A percentile compares a stretch with the other conserved stretches of the same genome.
Conservation (phyloP, 2,113 vertebrate species). For the Columba livia region DNA sequence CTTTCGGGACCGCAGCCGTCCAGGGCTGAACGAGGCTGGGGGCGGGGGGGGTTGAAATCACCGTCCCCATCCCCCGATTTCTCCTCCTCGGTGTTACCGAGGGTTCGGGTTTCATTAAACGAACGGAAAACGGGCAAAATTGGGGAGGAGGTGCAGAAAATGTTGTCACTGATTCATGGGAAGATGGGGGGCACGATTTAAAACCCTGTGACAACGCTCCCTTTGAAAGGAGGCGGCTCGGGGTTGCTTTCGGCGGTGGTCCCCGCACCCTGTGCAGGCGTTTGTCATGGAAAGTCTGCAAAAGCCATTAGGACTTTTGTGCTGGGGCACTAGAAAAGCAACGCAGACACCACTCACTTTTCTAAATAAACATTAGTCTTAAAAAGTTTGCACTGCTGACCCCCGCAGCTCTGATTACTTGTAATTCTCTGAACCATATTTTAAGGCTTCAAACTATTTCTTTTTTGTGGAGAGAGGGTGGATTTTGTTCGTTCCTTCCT, state of each 20-base stretch:
- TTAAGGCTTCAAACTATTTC: conserved; percentile 40
- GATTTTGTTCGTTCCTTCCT: not conserved
- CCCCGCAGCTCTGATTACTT: conserved; percentile 89
- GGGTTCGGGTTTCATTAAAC: not conserved
- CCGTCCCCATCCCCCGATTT: not conserved
- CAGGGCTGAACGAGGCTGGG: not conserved
- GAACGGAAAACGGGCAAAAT: not conserved
- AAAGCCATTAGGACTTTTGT: conserved; percentile 90
- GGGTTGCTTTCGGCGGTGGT: conserved; percentile 38
- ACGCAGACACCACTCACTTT: conserved; percentile 91
- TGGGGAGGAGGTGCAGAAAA: not conserved
- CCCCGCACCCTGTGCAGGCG: not conserved
- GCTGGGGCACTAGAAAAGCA: conserved; percentile 84
- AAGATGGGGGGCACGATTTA: not conserved
- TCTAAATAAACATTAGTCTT: conserved; percentile 99
- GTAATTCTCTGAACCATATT: conserved; percentile 74
- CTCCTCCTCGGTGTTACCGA: not conserved
- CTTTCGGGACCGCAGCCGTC: not conserved
- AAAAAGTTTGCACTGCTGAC: conserved; percentile 96
- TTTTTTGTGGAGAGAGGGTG: not conserved
- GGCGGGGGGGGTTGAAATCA: no score
- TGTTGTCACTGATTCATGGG: not conserved
- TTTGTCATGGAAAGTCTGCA: conserved; percentile 78
- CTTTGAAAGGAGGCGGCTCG: not conserved
- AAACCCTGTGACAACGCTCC: not conserved